Conservation (phyloP, 2,888 invertebrate genomes). For the Actias luna region DNA sequence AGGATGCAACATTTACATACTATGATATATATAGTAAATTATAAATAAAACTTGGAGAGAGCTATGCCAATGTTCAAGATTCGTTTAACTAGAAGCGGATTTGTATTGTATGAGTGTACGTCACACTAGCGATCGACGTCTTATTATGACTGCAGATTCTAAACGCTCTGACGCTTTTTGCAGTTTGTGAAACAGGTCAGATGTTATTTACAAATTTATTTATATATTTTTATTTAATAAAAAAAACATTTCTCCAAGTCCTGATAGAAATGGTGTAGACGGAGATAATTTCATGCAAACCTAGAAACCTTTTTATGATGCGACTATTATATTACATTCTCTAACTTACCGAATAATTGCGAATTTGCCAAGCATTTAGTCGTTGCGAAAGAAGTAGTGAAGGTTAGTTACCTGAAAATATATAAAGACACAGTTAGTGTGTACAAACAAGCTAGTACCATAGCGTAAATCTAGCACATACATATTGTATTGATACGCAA, state of each 20-base stretch:
- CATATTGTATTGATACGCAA: not conserved
- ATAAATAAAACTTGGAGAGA: constrained; percentile 4
- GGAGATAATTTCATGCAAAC: not conserved
- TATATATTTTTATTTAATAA: no score
- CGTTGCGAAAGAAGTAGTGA: constrained; percentile 70
- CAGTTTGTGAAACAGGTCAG: not conserved
- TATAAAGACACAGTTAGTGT: constrained; percentile 62
- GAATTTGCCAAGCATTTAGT: constrained; percentile 69
- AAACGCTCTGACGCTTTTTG: not conserved
- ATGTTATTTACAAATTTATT: not conserved
- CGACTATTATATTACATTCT: constrained; percentile 59
- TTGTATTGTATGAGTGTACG: constrained; percentile 3
- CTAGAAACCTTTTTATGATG: constrained; percentile 22
- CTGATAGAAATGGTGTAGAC: not conserved
- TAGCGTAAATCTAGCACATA: not conserved
- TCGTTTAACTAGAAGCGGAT: not conserved
- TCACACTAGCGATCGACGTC: not conserved
- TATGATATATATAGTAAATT: constrained; percentile 7
- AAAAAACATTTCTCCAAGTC: no score
- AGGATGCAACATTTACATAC: constrained; percentile 18
- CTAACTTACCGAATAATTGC: constrained; percentile 71
- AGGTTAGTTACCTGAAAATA: constrained; percentile 80
- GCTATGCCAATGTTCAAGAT: not conserved
- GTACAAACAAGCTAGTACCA: not conserved
- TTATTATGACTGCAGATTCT: not conserved